phyloP scores from a whole-genome alignment of 2,797 vertebrate genomes.

The Cephalopachus bancanus region DNA sequence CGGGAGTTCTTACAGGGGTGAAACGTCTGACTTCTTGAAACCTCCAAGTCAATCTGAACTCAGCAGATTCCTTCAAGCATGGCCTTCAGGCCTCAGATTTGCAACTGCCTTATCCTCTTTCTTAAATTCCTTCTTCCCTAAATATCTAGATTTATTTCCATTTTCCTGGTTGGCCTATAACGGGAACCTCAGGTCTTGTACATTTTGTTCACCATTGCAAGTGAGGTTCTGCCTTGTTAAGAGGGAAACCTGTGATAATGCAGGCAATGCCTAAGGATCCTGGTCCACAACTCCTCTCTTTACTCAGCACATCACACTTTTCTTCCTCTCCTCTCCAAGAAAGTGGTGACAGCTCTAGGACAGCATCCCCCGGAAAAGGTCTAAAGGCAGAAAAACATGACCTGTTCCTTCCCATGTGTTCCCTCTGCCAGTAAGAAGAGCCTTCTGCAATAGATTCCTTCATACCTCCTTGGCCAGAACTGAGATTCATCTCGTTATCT shows the following conservation, averaged over 20 bases:
- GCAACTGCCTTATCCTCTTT: background rate
- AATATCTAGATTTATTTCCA: background rate
- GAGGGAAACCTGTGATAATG: background rate
- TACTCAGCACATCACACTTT: too few relatives aligned
- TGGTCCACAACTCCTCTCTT: background rate
- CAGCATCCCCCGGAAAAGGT: background rate
- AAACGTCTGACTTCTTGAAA: background rate
- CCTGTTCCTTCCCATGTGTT: too few relatives aligned
- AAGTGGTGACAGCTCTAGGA: background rate
- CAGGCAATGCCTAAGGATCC: rapidly evolving
- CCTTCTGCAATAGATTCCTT: background rate
- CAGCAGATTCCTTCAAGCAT: background rate
- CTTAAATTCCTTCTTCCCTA: background rate
- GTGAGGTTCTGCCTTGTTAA: background rate
- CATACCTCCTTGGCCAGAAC: background rate
- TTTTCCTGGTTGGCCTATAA: background rate
- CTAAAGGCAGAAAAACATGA: background rate
- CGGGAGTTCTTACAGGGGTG: background rate
- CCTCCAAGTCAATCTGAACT: background rate
- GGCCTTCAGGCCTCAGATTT: background rate
- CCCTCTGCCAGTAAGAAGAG: background rate
- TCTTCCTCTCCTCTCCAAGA: background rate
- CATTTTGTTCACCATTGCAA: background rate
- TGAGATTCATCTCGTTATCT: background rate
- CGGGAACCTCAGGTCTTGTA: background rate